Evolutionary conservation across 2,797 vertebrate genomes (phyloP), one percentile per base, ranked within the genome.

Genomic region (Amphiprion clarkii): DNA sequence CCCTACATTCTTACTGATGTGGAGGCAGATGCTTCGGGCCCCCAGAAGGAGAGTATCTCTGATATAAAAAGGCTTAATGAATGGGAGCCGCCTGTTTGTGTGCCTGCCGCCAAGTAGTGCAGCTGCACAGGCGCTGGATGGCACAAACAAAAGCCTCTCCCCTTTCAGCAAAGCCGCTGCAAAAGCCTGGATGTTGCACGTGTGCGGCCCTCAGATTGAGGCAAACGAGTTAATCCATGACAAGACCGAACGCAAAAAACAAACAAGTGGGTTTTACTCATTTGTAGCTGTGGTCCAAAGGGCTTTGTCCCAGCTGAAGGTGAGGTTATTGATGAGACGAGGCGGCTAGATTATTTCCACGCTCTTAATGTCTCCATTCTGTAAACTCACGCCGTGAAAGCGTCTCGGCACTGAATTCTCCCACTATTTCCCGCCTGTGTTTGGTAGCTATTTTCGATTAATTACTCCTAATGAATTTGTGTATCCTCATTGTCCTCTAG

Each of bases 51-150:
- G 89, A 81, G 87, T 76, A 86, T 91, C 89, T 90, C 90, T 87
- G 90, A 90, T 93, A 92, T 93, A 91, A 94, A 93, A 92, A 89
- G 84, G 86, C 79, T 85, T 93, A 94, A 95, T 95, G 93, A 95
- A 94, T 92, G 86, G 88, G 87, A 87, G 86, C 85, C 75, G 90
- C 92, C 93, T 93, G 92, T 94, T 93, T 93, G 88, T 90, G 92
- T 85, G 80, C 81, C 83, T 61, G 85, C 76, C 75, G 90, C 94
- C 93, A 94, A 94, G 89, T 88, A 85, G 70, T 85, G 86, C 93
- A 95, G 93, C 93, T 94, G 93, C 87, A 93, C 74, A 49, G 79
- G 82, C 71, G 23, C 87, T 86, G 87, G 85, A 87, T 90, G 89
- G 83, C 86, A 90, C 86, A 88, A 89, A 92, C 75, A 83, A 84